Evolutionary conservation across 2,113 vertebrate genomes (phyloP).

Genomic region (Morone chrysops): DNA sequence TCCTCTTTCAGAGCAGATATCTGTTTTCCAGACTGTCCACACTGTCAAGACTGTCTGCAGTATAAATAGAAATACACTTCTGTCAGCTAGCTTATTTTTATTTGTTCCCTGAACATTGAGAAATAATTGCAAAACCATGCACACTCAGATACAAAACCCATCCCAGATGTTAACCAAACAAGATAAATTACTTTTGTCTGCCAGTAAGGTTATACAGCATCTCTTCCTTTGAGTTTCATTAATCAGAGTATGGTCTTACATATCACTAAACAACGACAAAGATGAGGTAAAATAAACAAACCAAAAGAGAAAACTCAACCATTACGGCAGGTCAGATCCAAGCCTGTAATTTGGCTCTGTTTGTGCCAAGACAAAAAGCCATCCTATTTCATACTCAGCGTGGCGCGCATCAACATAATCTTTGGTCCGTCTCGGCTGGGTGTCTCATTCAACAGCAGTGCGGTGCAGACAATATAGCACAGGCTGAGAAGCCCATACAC

Average conservation of each 20-base stretch:
- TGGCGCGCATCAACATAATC: constrained; percentile 73
- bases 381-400: constrained; percentile 60
- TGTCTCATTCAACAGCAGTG: constrained; percentile 52
- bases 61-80: neutral
- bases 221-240: constrained; percentile 41
- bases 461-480: constrained; percentile 39
- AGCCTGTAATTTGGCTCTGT: constrained; percentile 68
- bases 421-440: constrained; percentile 62
- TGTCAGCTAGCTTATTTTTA: neutral
- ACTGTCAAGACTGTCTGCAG: neutral
- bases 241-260: constrained; percentile 32
- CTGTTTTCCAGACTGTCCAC: neutral
- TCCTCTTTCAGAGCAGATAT: neutral
- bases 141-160: constrained; percentile 25
- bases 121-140: constrained; percentile 37
- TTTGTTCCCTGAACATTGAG: constrained; percentile 16
- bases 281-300: constrained; percentile 46
- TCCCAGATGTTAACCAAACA: constrained; percentile 39
- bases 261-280: constrained; percentile 27
- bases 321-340: constrained; percentile 53
- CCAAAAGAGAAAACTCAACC: constrained; percentile 41
- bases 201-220: constrained; percentile 35
- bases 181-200: constrained; percentile 60
- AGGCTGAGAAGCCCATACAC: constrained; percentile 44
- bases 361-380: constrained; percentile 65